These are phyloP conservation scores for Crossocerus cetratus DNA, from an alignment of 2,888 invertebrate genomes.

Conservation along the genomic window DNA sequence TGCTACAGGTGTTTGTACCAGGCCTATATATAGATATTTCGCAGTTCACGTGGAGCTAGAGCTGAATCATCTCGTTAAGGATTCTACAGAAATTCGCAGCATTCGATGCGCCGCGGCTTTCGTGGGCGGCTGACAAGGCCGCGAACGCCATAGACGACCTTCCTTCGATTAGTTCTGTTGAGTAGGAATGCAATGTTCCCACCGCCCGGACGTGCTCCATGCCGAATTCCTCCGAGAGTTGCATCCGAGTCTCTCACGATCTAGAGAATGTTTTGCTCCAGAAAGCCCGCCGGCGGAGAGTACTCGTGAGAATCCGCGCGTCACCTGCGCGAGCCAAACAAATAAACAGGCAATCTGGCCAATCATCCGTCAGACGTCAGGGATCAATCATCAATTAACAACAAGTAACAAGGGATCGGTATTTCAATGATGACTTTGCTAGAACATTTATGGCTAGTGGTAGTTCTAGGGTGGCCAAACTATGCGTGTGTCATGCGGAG, in stretches of 20 bases:
- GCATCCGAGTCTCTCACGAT: slow-evolving; percentile 19
- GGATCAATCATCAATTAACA: slow-evolving; percentile 7
- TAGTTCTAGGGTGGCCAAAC: no score
- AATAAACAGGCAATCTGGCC: not conserved
- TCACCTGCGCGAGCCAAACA: not conserved
- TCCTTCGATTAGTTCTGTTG: slow-evolving; percentile 21
- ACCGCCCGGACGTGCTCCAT: not conserved
- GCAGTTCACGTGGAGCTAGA: slow-evolving; percentile 7
- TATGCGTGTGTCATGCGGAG: not conserved
- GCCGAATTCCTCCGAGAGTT: slow-evolving; percentile 7
- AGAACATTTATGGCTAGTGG: no score
- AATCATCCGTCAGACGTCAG: slow-evolving; percentile 12
- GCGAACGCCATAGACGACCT: slow-evolving; percentile 20
- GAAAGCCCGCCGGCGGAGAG: not conserved
- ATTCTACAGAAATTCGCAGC: slow-evolving; percentile 32
- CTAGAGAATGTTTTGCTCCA: not conserved
- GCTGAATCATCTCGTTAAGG: slow-evolving; percentile 38
- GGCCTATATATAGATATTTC: slow-evolving; percentile 27
- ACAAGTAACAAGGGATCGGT: not conserved
- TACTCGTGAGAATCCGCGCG: slow-evolving; percentile 21
- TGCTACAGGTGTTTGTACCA: not conserved
- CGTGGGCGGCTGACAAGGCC: slow-evolving; percentile 29
- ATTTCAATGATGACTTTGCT: not conserved
- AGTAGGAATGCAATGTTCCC: slow-evolving; percentile 29
- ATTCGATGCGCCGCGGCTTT: slow-evolving; percentile 29